Evolutionary conservation across 2,113 vertebrate genomes (phyloP).

Genomic region (Rhodinocichla rosea): DNA sequence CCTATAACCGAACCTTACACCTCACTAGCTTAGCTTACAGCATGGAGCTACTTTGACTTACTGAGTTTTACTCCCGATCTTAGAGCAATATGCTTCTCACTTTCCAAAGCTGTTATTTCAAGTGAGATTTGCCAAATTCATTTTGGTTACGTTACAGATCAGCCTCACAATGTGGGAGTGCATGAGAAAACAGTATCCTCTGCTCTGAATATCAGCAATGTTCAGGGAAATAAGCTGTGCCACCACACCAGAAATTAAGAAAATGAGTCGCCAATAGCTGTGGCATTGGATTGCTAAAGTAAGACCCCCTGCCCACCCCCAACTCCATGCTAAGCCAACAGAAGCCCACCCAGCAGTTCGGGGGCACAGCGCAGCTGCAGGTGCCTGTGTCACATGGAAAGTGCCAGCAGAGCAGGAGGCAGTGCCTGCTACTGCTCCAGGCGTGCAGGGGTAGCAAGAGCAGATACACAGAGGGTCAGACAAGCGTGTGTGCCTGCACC

Average conservation of each 20-base stretch:
- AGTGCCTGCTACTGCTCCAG: not conserved
- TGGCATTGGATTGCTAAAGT: not conserved
- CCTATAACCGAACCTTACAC: not conserved
- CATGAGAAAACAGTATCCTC: not conserved
- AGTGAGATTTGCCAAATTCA: not conserved
- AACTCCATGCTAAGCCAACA: not conserved
- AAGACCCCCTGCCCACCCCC: not conserved
- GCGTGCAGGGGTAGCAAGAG: accelerated
- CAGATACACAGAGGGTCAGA: not conserved
- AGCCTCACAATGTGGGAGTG: not conserved
- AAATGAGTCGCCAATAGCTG: accelerated
- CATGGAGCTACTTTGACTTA: not conserved
- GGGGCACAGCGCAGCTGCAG: not conserved
- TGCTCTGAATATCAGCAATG: not conserved
- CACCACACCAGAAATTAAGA: not conserved
- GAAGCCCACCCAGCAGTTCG: not conserved
- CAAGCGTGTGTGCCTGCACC: not conserved
- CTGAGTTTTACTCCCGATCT: not conserved
- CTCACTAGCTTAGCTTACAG: not conserved
- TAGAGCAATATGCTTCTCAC: not conserved
- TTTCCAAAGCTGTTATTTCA: not conserved
- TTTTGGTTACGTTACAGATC: not conserved
- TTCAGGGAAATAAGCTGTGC: not conserved
- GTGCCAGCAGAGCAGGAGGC: not conserved
- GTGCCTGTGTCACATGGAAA: accelerated